phyloP scores from a whole-genome alignment of 2,797 vertebrate species.

The Parauchenoglanis punctatus region DNA sequence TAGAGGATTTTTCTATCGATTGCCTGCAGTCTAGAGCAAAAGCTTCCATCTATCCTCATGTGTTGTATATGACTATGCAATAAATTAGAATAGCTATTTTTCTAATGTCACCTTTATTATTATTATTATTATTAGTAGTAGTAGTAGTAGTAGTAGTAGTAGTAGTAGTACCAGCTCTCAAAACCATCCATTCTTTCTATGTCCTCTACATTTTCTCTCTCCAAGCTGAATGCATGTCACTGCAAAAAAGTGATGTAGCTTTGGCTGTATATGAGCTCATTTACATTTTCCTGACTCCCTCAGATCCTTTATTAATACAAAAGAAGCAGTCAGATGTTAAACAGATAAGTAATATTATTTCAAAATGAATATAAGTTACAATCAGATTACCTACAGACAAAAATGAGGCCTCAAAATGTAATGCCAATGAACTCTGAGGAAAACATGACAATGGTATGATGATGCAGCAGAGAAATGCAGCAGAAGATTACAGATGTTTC shows the following conservation, averaged over 20 bases:
- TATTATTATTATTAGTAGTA: background rate
- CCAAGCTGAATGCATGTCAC: background rate
- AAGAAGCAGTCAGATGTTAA: background rate
- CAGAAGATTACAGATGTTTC: background rate
- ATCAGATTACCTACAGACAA: background rate
- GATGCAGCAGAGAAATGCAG: background rate
- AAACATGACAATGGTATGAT: background rate
- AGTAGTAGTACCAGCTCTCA: background rate
- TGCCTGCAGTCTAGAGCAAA: background rate
- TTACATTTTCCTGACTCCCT: background rate
- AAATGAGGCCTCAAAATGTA: background rate
- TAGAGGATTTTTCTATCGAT: background rate
- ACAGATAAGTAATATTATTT: background rate
- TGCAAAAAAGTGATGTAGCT: background rate
- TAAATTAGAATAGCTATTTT: background rate
- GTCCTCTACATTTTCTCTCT: background rate
- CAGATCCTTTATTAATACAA: background rate
- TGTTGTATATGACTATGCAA: background rate
- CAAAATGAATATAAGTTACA: background rate
- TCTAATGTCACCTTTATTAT: background rate
- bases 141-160: background rate
- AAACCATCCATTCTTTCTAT: background rate
- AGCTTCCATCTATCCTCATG: too few relatives aligned
- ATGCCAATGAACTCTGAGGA: background rate
- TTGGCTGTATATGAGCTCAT: background rate